Conservation (phyloP, 2,888 invertebrate genomes). For the Lochmaea crataegi region DNA sequence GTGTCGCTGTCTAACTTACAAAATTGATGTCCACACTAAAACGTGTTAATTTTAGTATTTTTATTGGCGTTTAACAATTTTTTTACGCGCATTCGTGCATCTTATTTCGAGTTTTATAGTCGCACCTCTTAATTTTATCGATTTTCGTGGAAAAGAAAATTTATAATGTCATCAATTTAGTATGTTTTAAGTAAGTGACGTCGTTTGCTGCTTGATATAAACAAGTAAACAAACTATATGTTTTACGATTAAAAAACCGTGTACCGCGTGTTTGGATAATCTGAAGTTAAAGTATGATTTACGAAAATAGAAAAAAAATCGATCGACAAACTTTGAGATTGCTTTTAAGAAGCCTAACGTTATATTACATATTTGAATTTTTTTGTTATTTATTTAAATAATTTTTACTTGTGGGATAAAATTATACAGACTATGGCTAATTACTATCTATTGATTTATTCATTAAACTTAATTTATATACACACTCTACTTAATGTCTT, state of each 20-base stretch:
- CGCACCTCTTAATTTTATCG: constrained; percentile 43
- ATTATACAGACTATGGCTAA: too few species aligned
- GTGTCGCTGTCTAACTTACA: constrained; percentile 32
- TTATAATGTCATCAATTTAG: constrained; percentile 41
- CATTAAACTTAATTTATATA: too few species aligned
- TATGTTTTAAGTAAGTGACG: constrained; percentile 30
- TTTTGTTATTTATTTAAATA: too few species aligned
- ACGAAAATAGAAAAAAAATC: too few species aligned
- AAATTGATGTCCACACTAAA: constrained; percentile 37
- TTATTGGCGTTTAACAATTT: constrained; percentile 38
- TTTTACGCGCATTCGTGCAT: constrained; percentile 27
- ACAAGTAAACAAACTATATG: constrained; percentile 16
- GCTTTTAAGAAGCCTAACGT: too few species aligned
- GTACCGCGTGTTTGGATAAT: background rate
- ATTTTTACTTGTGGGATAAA: too few species aligned
- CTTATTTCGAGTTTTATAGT: constrained; percentile 38
- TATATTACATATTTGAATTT: too few species aligned
- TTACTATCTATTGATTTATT: too few species aligned
- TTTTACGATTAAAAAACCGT: background rate
- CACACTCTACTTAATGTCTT: too few species aligned
- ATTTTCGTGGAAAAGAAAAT: constrained; percentile 36
- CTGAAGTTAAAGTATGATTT: too few species aligned
- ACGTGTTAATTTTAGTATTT: constrained; percentile 40
- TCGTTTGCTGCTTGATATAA: constrained; percentile 21
- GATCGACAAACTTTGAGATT: too few species aligned